These are phyloP conservation scores for Acanthosepion pharaonis DNA, from an alignment of 2,888 invertebrate species.

Conservation along the genomic window DNA sequence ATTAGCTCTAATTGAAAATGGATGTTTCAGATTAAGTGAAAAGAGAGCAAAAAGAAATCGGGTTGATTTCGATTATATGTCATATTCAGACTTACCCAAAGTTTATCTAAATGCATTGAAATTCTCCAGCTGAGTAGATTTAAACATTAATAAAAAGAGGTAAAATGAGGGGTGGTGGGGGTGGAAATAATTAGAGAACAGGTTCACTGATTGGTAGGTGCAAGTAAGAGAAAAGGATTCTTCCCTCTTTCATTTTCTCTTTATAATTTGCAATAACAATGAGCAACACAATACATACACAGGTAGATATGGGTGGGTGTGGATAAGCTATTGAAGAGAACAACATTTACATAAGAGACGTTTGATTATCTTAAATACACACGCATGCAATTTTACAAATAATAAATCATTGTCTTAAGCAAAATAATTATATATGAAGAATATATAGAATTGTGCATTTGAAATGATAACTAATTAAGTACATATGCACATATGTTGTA, in stretches of 20 bases:
- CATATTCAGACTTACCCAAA: constrained; percentile 33
- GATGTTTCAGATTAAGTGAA: background rate
- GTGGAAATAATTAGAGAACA: background rate
- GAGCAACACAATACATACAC: background rate
- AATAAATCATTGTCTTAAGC: constrained; percentile 22
- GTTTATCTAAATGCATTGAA: constrained; percentile 23
- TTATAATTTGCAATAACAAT: background rate
- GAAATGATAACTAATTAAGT: background rate
- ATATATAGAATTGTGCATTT: background rate
- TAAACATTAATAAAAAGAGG: background rate
- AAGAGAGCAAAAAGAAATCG: background rate
- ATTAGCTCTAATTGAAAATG: background rate
- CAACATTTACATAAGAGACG: background rate
- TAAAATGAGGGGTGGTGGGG: background rate
- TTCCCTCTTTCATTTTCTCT: background rate
- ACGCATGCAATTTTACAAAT: background rate
- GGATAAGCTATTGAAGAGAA: background rate
- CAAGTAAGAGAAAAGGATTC: background rate
- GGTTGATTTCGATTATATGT: background rate
- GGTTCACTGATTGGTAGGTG: background rate
- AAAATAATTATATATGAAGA: background rate
- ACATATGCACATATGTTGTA: background rate
- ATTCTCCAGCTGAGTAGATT: constrained; percentile 17
- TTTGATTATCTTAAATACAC: background rate
- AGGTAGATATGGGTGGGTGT: background rate